phyloP scores from a whole-genome alignment of 1,140 invertebrate species.

The Drosophila virilis region DNA sequence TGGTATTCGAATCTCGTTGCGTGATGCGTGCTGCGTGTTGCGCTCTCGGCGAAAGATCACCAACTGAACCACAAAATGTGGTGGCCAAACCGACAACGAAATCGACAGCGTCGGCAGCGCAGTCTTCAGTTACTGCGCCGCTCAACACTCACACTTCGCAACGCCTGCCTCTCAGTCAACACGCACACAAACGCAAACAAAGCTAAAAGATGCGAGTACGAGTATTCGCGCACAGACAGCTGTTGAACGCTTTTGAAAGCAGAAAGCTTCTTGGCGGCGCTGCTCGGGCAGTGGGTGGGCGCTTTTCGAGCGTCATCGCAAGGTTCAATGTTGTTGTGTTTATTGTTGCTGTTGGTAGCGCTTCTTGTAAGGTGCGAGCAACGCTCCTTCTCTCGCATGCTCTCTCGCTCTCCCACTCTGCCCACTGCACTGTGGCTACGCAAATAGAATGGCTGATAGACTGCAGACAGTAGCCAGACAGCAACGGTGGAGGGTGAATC shows the following conservation, averaged over 20 bases:
- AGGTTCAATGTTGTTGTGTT: constrained; percentile 4
- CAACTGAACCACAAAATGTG: constrained; percentile 54
- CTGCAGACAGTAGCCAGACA: constrained; percentile 71
- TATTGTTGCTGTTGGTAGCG: constrained; percentile 21
- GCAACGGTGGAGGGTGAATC: constrained; percentile 44
- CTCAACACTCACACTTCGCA: constrained; percentile 50
- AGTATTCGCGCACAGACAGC: constrained; percentile 55
- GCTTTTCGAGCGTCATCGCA: not conserved
- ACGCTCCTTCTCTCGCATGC: not conserved
- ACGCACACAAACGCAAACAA: constrained; percentile 28
- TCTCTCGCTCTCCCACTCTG: not conserved
- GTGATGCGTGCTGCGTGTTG: constrained; percentile 62
- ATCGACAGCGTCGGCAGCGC: constrained; percentile 30
- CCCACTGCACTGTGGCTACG: constrained; percentile 26
- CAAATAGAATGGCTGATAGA: constrained; percentile 63
- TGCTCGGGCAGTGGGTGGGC: constrained; percentile 11
- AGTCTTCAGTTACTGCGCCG: constrained; percentile 48
- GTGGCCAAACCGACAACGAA: constrained; percentile 39
- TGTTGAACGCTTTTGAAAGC: constrained; percentile 73
- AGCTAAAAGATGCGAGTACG: constrained; percentile 43
- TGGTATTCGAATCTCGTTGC: constrained; percentile 14
- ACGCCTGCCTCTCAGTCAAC: constrained; percentile 36
- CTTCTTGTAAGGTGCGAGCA: not conserved
- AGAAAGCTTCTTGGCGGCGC: constrained; percentile 48
- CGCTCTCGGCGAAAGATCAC: constrained; percentile 70